These are phyloP conservation scores for Ditylenchus dipsaci DNA, from an alignment of 1,140 invertebrate species.

Conservation along the genomic window DNA sequence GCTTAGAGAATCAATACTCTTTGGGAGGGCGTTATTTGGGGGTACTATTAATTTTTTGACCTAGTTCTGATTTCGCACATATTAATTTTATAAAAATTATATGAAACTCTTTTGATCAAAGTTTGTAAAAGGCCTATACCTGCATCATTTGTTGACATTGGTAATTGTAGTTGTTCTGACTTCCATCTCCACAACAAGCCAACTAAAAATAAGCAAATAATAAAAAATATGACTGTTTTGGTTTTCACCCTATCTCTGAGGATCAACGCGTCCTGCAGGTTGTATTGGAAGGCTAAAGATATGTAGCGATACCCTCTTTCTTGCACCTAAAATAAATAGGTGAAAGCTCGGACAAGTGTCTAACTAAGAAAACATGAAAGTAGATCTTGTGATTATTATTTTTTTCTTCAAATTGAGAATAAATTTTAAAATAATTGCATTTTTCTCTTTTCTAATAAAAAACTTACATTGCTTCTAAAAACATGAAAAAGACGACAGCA, in stretches of 20 bases:
- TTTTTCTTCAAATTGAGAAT: no score
- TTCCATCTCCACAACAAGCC: constrained; percentile 21
- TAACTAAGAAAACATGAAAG: no score
- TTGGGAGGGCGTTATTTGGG: no score
- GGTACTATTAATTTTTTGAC: no score
- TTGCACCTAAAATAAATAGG: constrained; percentile 26
- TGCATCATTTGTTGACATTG: background rate
- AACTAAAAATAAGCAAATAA: constrained; percentile 12
- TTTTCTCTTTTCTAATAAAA: no score
- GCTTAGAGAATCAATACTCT: no score
- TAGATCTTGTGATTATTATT: no score
- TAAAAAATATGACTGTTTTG: background rate
- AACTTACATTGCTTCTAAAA: constrained; percentile 20
- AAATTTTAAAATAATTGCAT: no score
- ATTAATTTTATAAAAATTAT: background rate
- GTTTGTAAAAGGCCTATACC: background rate
- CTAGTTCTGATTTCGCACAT: no score
- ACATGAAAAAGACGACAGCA: constrained; percentile 24
- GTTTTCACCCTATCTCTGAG: constrained; percentile 13
- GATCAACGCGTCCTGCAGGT: constrained; percentile 10
- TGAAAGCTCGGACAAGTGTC: no score
- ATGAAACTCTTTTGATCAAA: background rate
- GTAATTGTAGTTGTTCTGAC: constrained; percentile 6
- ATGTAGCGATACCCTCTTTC: constrained; percentile 8
- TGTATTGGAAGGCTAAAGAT: constrained; percentile 27